Evolutionary conservation across 2,113 vertebrate species (phyloP).

Genomic region (Mola mola): DNA sequence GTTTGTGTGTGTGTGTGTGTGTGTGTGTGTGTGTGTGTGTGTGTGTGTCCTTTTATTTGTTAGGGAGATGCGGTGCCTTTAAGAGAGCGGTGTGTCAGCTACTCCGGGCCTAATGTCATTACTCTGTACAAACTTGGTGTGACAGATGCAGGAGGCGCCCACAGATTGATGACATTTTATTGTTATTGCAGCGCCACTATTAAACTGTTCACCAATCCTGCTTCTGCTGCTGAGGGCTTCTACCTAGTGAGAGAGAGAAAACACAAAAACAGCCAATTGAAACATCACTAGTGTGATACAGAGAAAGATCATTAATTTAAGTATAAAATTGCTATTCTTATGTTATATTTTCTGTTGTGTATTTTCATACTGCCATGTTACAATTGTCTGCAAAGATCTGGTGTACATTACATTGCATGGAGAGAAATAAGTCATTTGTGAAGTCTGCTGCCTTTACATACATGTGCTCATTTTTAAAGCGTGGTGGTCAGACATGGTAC

Average conservation of each 20-base stretch:
- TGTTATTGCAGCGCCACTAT: constrained; percentile 87
- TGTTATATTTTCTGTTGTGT: constrained; percentile 71
- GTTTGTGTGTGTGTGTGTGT: too few species aligned
- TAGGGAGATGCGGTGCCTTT: constrained; percentile 79
- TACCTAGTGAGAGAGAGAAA: constrained; percentile 67
- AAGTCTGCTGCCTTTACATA: constrained; percentile 34
- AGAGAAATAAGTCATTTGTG: constrained; percentile 60
- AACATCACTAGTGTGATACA: constrained; percentile 77
- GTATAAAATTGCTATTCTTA: constrained; percentile 83
- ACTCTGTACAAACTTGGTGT: constrained; percentile 89
- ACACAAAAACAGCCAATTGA: constrained; percentile 81
- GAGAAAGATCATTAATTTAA: constrained; percentile 82
- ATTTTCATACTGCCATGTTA: constrained; percentile 66
- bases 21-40: constrained; percentile 9
- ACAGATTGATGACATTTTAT: constrained; percentile 90
- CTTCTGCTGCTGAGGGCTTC: constrained; percentile 73
- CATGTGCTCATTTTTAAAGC: constrained; percentile 35
- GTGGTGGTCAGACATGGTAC: background rate
- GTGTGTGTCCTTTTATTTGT: constrained; percentile 63
- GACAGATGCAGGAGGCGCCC: constrained; percentile 86
- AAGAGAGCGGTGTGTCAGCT: constrained; percentile 82
- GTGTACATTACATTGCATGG: constrained; percentile 43
- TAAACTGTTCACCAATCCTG: constrained; percentile 84
- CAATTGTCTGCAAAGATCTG: constrained; percentile 58
- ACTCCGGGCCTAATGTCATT: constrained; percentile 86